Evolutionary conservation across 1,140 invertebrate genomes (phyloP).

Genomic region (Rhynchophorus ferrugineus): DNA sequence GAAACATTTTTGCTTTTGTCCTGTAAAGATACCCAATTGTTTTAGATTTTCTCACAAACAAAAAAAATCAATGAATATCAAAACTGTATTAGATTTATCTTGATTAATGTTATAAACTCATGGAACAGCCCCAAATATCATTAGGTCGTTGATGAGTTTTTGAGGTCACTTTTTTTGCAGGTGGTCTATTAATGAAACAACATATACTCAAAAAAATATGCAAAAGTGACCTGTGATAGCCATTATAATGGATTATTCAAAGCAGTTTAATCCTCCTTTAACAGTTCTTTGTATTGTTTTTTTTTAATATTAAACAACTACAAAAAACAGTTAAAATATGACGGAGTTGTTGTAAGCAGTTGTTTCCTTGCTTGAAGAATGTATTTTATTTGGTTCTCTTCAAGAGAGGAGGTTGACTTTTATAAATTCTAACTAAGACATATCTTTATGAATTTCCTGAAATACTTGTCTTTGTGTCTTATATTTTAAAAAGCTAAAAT

Average conservation of each 20-base stretch:
- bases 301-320: neutral
- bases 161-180: slow-evolving; percentile 7
- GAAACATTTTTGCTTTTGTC: slow-evolving; percentile 37
- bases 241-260: slow-evolving; percentile 8
- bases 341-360: too few relatives aligned
- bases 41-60: slow-evolving; percentile 12
- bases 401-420: too few relatives aligned
- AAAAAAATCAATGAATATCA: too few relatives aligned
- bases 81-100: neutral
- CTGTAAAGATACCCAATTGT: slow-evolving; percentile 39
- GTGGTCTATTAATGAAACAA: too few relatives aligned
- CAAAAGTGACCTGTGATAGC: neutral
- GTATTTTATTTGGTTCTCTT: too few relatives aligned
- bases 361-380: too few relatives aligned
- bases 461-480: slow-evolving; percentile 1
- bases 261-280: slow-evolving; percentile 6
- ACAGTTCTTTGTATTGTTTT: neutral
- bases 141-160: slow-evolving; percentile 10
- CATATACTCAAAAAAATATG: too few relatives aligned
- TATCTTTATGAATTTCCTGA: neutral
- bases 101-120: slow-evolving; percentile 1
- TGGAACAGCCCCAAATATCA: slow-evolving; percentile 8
- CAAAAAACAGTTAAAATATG: slow-evolving; percentile 7
- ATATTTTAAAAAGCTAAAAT: neutral
- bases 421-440: too few relatives aligned